Percentiles rank a stretch among this genome's conserved stretches.
phyloP scores from a whole-genome alignment of 2,113 vertebrate genomes.

The Neolamprologus caudopunctatus region DNA sequence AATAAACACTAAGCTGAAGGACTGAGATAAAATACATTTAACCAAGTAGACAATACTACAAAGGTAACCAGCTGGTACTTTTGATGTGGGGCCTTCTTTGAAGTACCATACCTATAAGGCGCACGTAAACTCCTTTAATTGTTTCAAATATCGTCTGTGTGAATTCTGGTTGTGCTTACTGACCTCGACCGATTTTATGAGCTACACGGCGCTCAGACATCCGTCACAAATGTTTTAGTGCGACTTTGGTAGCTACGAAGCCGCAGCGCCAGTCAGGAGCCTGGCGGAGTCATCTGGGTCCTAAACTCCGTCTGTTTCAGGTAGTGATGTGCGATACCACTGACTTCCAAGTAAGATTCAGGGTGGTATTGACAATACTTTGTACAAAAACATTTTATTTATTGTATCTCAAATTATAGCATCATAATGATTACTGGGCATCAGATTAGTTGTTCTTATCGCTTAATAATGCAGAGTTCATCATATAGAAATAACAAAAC shows the following conservation, averaged over 20 bases:
- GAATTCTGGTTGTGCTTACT: background rate
- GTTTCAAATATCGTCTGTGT: accelerated
- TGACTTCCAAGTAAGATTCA: no score
- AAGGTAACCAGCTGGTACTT: background rate
- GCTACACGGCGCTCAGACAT: background rate
- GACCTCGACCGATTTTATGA: accelerated
- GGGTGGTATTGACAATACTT: no score
- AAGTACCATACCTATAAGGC: background rate
- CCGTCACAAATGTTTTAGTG: background rate
- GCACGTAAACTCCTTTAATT: accelerated
- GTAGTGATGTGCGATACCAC: no score
- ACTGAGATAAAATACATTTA: background rate
- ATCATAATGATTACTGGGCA: accelerated
- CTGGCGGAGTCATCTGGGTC: no score
- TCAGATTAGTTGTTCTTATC: no score
- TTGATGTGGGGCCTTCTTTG: background rate
- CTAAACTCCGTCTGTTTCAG: accelerated
- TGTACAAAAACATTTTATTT: no score
- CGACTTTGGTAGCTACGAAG: background rate
- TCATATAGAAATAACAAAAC: no score
- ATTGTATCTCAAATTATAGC: no score
- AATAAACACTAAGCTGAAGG: background rate
- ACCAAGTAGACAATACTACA: background rate
- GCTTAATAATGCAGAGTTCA: accelerated
- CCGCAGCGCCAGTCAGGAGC: background rate